A percentile compares a stretch with the other conserved stretches of the same genome.
These are phyloP conservation scores for Tetragnatha versicolor DNA, from an alignment of 1,140 invertebrate species.

Conservation along the genomic window DNA sequence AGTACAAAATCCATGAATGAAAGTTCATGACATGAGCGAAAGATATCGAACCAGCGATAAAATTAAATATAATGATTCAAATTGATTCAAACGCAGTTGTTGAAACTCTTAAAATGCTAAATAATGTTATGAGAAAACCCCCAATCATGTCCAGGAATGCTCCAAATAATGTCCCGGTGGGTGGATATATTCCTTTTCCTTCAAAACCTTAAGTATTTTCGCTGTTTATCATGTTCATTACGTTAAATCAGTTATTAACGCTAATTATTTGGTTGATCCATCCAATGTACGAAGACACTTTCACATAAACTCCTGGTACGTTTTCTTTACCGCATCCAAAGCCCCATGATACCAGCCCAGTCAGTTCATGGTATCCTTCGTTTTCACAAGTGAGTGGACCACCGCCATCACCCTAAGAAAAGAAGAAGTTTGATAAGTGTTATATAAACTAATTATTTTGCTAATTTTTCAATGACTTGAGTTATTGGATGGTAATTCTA, in stretches of 20 bases:
- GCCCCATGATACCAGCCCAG: constrained; percentile 89
- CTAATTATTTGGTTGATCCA: constrained; percentile 98
- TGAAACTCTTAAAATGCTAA: no score
- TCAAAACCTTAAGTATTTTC: no score
- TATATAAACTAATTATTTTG: neutral
- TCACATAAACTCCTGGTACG: constrained; percentile 92
- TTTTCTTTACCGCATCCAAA: constrained; percentile 88
- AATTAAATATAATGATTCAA: no score
- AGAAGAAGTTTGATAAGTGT: constrained; percentile 14
- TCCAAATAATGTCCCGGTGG: neutral
- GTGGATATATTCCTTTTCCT: neutral
- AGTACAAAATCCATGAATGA: no score
- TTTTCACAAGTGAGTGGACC: constrained; percentile 90
- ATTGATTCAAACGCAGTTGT: no score
- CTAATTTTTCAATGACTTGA: neutral
- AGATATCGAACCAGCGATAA: no score
- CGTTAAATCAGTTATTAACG: constrained; percentile 77
- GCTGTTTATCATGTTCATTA: neutral
- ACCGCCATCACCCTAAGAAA: constrained; percentile 83
- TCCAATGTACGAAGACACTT: constrained; percentile 91
- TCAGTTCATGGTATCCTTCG: constrained; percentile 90
- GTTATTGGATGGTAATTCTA: constrained; percentile 60
- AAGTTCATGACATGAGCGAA: no score
- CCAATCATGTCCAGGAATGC: neutral
- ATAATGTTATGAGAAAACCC: no score